phyloP scores from a whole-genome alignment of 2,888 invertebrate genomes.

The Tiliacea aurago region DNA sequence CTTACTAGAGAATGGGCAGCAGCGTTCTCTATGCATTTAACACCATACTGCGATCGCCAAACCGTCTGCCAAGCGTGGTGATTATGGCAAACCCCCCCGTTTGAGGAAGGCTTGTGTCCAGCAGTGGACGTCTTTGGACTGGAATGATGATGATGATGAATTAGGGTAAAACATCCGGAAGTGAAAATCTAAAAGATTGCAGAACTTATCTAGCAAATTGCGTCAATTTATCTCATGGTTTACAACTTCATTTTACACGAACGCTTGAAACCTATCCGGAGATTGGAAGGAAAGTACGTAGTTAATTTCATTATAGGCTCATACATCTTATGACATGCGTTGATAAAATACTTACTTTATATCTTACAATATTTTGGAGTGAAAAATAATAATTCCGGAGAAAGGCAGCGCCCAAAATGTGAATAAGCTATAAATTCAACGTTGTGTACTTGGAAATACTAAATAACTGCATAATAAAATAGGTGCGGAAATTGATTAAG shows the following conservation, averaged over 20 bases:
- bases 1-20: no score
- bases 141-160: no score
- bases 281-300: slow-evolving; percentile 44
- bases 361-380: slow-evolving; percentile 24
- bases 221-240: slow-evolving; percentile 32
- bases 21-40: no score
- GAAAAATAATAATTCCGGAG: slow-evolving; percentile 38
- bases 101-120: no score
- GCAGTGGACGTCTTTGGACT: no score
- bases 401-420: slow-evolving; percentile 8
- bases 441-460: slow-evolving; percentile 29
- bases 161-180: neutral
- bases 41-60: no score
- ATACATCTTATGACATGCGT: slow-evolving; percentile 42
- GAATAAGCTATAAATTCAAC: slow-evolving; percentile 40
- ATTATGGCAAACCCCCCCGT: no score
- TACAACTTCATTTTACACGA: slow-evolving; percentile 29
- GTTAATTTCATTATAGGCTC: slow-evolving; percentile 51
- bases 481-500: slow-evolving; percentile 29
- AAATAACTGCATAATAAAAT: slow-evolving; percentile 42
- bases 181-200: slow-evolving; percentile 1
- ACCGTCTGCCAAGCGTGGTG: no score
- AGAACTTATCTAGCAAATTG: slow-evolving; percentile 18
- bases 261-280: slow-evolving; percentile 29
- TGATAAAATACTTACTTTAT: slow-evolving; percentile 57